These are phyloP conservation scores for Masnerella sp. DNA, from an alignment of 2,888 invertebrate genomes.

Conservation along the genomic window DNA sequence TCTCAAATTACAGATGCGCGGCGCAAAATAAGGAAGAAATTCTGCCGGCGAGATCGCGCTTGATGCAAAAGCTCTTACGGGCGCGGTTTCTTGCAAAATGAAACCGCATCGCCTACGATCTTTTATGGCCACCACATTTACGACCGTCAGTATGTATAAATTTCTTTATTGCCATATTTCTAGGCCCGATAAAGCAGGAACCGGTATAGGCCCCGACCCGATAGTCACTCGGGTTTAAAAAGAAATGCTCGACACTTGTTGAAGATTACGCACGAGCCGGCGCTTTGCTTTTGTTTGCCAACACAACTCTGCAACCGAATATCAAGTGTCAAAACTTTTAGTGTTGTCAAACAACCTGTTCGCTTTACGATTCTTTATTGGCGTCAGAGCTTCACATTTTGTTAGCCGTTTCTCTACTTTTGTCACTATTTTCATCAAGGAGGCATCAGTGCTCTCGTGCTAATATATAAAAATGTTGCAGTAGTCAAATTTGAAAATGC, in stretches of 20 bases:
- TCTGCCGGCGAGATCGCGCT: constrained; percentile 35
- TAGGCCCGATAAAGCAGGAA: constrained; percentile 60
- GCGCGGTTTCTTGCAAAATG: constrained; percentile 54
- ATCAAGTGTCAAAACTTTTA: constrained; percentile 34
- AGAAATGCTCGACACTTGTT: constrained; percentile 54
- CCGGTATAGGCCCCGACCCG: constrained; percentile 51
- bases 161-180: constrained; percentile 61
- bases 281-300: constrained; percentile 49
- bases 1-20: constrained; percentile 39
- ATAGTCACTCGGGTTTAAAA: constrained; percentile 45
- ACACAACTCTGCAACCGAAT: constrained; percentile 28
- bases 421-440: too few species aligned
- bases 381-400: too few species aligned
- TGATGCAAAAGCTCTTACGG: constrained; percentile 48
- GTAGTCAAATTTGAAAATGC: too few species aligned
- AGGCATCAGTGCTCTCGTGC: too few species aligned
- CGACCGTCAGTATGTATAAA: constrained; percentile 57
- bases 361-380: constrained; percentile 23
- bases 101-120: constrained; percentile 58
- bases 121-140: constrained; percentile 60
- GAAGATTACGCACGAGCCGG: constrained; percentile 41
- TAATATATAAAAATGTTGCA: too few species aligned
- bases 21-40: constrained; percentile 53
- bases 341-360: constrained; percentile 5
- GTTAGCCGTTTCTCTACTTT: too few species aligned